Percentiles rank a stretch among this genome's conserved stretches.
Evolutionary conservation across 2,113 vertebrate genomes (phyloP).

Genomic region (Hyperopisus bebe): DNA sequence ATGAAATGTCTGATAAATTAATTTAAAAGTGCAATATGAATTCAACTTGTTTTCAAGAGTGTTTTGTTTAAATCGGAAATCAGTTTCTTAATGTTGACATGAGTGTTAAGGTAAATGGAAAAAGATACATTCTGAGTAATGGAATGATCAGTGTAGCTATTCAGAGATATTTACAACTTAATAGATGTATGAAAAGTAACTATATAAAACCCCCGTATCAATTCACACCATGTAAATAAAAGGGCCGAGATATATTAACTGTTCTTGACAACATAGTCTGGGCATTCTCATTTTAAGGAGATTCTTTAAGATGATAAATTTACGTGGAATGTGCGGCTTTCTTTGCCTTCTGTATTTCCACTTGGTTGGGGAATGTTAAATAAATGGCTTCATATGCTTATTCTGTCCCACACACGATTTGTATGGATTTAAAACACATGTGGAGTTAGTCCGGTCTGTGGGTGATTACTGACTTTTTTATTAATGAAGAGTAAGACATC

Average conservation of each 20-base stretch:
- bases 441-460: slow-evolving; percentile 8
- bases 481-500: slow-evolving; percentile 17
- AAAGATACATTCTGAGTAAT: not conserved
- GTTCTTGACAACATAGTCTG: not conserved
- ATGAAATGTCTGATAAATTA: not conserved
- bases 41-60: not conserved
- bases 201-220: not conserved
- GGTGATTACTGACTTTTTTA: slow-evolving; percentile 16
- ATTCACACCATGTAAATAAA: not conserved
- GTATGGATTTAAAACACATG: slow-evolving; percentile 5
- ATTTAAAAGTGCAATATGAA: not conserved
- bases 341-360: not conserved
- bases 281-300: not conserved
- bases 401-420: not conserved
- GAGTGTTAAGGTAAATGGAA: not conserved
- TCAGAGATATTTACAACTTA: not conserved
- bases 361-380: not conserved
- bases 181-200: not conserved
- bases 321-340: not conserved
- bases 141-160: not conserved
- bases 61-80: not conserved
- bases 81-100: not conserved
- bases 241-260: not conserved
- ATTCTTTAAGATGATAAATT: not conserved
- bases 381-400: not conserved